Conservation (phyloP, 2,797 vertebrate genomes). For the Caiman crocodilus region DNA sequence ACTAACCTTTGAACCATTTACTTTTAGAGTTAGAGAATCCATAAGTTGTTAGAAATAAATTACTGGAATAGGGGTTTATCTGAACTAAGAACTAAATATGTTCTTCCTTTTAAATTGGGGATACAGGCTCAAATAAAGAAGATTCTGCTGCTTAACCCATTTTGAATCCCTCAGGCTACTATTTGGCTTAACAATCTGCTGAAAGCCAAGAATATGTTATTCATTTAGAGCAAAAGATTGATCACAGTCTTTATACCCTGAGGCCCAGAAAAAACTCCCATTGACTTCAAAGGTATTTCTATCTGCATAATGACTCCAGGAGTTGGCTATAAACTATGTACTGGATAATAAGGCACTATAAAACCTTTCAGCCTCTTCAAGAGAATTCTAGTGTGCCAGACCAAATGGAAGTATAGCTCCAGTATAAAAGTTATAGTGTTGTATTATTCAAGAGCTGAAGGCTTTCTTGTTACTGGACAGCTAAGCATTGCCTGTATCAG, state of each 20-base stretch:
- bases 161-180: constrained; percentile 35
- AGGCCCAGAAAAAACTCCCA: constrained; percentile 36
- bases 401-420: background rate
- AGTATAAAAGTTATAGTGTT: background rate
- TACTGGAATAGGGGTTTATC: background rate
- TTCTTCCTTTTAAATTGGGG: background rate
- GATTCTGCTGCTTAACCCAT: constrained; percentile 16
- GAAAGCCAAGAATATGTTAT: constrained; percentile 62
- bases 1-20: background rate
- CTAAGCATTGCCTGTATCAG: background rate
- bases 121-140: constrained; percentile 33
- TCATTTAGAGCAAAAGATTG: constrained; percentile 42
- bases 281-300: constrained; percentile 54
- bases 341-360: constrained; percentile 20
- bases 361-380: constrained; percentile 14
- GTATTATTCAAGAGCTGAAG: background rate
- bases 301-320: constrained; percentile 38
- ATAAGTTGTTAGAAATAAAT: background rate
- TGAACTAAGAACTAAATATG: constrained; percentile 31
- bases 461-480: background rate
- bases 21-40: background rate
- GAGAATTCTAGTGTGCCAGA: background rate
- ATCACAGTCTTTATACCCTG: constrained; percentile 38
- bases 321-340: background rate
- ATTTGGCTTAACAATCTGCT: constrained; percentile 25